Conservation (phyloP, 2,113 vertebrate genomes). For the Mormoops blainvillei region DNA sequence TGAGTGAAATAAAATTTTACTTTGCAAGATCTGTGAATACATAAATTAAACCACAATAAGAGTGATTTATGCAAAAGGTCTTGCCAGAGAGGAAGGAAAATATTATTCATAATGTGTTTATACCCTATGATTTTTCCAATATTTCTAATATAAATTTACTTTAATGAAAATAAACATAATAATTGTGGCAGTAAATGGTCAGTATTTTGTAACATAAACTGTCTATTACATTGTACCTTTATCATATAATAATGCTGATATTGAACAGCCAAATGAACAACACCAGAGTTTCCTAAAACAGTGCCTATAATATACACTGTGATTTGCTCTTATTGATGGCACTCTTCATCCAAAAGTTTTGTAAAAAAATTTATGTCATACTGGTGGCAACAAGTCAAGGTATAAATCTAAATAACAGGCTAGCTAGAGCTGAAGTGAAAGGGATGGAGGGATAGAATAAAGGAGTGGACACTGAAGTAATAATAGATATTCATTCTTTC, state of each 20-base stretch:
- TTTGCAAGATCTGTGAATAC: not conserved
- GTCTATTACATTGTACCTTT: not conserved
- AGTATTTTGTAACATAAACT: not conserved
- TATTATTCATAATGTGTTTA: not conserved
- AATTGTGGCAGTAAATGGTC: not conserved
- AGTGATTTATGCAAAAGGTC: not conserved
- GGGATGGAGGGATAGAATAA: not conserved
- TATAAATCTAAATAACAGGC: not conserved
- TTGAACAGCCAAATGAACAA: not conserved
- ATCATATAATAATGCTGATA: not conserved
- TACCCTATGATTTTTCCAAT: not conserved
- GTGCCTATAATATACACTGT: not conserved
- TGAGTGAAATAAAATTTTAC: not conserved
- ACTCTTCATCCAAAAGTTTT: not conserved
- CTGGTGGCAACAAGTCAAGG: not conserved
- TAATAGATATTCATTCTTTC: not conserved
- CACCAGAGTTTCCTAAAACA: not conserved
- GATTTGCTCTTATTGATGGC: not conserved
- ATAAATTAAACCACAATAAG: not conserved
- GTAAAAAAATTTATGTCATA: not conserved
- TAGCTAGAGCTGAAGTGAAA: not conserved
- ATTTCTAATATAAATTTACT: not conserved
- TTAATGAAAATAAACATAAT: not conserved
- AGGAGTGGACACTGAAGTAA: not conserved
- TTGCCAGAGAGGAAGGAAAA: not conserved